A percentile compares a stretch with the other conserved stretches of the same genome.
Evolutionary conservation across 2,888 invertebrate species (phyloP).

Genomic region (Eilema sororculum): DNA sequence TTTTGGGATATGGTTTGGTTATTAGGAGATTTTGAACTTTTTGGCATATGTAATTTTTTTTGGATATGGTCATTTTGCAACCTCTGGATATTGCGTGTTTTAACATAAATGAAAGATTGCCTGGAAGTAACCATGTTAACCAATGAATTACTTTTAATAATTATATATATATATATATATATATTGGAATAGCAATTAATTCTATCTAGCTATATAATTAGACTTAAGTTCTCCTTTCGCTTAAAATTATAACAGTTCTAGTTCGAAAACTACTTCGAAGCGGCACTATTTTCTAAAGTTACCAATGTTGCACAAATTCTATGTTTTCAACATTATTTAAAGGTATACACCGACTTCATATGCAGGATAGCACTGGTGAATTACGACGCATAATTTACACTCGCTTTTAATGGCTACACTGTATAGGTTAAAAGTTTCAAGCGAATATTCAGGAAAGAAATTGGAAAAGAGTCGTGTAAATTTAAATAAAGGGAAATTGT

Average conservation of each 20-base stretch:
- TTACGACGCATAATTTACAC: conserved; percentile 45
- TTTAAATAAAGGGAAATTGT: conserved; percentile 6
- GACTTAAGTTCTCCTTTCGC: background rate
- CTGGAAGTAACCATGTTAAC: no score
- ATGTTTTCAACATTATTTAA: conserved; percentile 43
- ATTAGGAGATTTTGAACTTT: no score
- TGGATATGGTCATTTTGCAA: no score
- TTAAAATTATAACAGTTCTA: background rate
- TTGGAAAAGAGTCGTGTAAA: conserved; percentile 7
- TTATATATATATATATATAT: no score
- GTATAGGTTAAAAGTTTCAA: conserved; percentile 21
- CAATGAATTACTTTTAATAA: no score
- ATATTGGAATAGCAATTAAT: no score
- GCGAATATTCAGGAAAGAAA: conserved; percentile 1
- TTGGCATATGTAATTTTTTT: no score
- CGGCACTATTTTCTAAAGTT: background rate
- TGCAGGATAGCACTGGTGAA: conserved; percentile 44
- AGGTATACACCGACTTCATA: conserved; percentile 30
- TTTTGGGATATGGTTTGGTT: no score
- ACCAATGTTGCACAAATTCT: conserved; percentile 10
- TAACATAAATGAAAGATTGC: no score
- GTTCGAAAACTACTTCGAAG: background rate
- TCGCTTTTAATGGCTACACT: conserved; percentile 22
- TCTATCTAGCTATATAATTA: background rate
- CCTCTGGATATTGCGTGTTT: no score